Evolutionary conservation across 2,888 invertebrate species (phyloP).

Genomic region (Microctonus hyperodae): DNA sequence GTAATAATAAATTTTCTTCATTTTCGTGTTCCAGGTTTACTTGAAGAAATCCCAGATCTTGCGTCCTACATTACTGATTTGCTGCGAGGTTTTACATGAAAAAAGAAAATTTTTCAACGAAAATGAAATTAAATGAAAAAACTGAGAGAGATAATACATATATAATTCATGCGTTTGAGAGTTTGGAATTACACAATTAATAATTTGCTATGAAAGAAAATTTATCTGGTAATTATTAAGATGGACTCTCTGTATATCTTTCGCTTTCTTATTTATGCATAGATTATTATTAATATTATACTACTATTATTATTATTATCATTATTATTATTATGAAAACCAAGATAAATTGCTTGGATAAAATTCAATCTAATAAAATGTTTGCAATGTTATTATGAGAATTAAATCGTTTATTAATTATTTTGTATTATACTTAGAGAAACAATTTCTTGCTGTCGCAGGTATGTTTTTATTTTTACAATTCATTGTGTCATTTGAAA

Average conservation of each 20-base stretch:
- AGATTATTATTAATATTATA: slow-evolving; percentile 36
- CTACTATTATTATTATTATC: not conserved
- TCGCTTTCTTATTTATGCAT: slow-evolving; percentile 46
- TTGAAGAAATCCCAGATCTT: slow-evolving; percentile 73
- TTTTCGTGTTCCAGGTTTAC: slow-evolving; percentile 66
- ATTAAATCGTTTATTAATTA: slow-evolving; percentile 2
- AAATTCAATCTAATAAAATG: slow-evolving; percentile 50
- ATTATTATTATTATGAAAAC: slow-evolving; percentile 12
- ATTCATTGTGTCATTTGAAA: slow-evolving; percentile 3
- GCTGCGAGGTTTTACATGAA: slow-evolving; percentile 62
- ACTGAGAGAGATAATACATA: not conserved
- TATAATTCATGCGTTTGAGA: slow-evolving; percentile 11
- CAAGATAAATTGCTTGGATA: slow-evolving; percentile 53
- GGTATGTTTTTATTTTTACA: not conserved
- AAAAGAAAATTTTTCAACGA: not conserved
- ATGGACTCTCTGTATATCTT: slow-evolving; percentile 40
- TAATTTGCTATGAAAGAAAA: slow-evolving; percentile 31
- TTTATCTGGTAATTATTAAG: slow-evolving; percentile 36
- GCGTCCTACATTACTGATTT: slow-evolving; percentile 69
- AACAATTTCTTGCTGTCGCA: not conserved
- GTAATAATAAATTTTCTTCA: slow-evolving; percentile 14
- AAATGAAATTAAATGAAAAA: not conserved
- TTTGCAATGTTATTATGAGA: slow-evolving; percentile 46
- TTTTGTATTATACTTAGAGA: not conserved
- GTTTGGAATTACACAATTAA: slow-evolving; percentile 16